Evolutionary conservation across 2,888 invertebrate genomes (phyloP), one percentile per base, ranked within the genome.

Genomic region (Papilio gigon): DNA sequence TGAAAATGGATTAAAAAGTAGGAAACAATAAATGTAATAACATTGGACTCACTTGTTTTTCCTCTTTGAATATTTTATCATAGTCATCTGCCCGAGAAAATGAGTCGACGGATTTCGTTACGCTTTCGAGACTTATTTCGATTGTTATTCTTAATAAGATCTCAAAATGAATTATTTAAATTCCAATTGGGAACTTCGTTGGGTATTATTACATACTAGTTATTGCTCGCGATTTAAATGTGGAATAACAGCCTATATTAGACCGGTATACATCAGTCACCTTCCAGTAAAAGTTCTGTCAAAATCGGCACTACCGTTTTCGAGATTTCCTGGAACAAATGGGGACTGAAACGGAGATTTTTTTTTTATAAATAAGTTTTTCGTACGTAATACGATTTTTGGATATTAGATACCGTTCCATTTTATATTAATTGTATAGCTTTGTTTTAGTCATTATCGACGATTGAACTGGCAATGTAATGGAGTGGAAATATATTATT

Each of bases 401-500:
- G n/a, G n/a, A n/a, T n/a, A n/a, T n/a, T n/a, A n/a, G n/a, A n/a
- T n/a, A n/a, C n/a, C n/a, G n/a, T n/a, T n/a, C n/a, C n/a, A n/a
- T n/a, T n/a, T n/a, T n/a, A n/a, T n/a, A n/a, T n/a, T n/a, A n/a
- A n/a, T n/a, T 4, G 11, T 25, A 37, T 47, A 27, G 14, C 47
- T 59, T 66, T 60, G 20, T 67, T 37, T 50, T 30, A 50, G 47
- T 9, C 12, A 67, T 67, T 47, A 22, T 50, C 37, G 1, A 40
- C 27, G 66, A n/a, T 67, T 35, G 37, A 60, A 44, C 12, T 59
- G 9, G 12, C 20, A 50, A 60, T 27, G 25, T 44, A 67, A 67
- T 67, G 56, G 35, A n/a, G 40, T 67, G 62, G 62, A 67, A 63
- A 40, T 62, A 63, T 56, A 58, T 67, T 67, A 67, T 67, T 67